These are phyloP conservation scores for Onychostruthus taczanowskii DNA, from an alignment of 2,113 vertebrate genomes.

Conservation along the genomic window DNA sequence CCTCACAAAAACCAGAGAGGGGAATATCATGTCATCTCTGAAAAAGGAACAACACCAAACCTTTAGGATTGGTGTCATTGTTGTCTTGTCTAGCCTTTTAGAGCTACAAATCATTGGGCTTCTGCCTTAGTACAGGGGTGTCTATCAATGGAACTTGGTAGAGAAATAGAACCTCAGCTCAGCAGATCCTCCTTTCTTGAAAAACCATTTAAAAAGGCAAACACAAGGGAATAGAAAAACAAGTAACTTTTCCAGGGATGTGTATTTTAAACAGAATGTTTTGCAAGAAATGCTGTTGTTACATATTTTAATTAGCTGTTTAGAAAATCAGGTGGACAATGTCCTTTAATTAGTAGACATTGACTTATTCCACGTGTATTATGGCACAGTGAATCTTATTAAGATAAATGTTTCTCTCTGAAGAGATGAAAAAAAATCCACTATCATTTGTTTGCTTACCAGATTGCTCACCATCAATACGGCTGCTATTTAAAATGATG, in stretches of 20 bases:
- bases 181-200: conserved; percentile 26
- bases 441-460: conserved; percentile 58
- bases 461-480: conserved; percentile 56
- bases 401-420: conserved; percentile 67
- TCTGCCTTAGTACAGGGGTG: not conserved
- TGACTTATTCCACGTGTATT: conserved; percentile 40
- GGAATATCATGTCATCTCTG: not conserved
- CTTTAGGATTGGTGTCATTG: not conserved
- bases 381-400: conserved; percentile 56
- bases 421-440: conserved; percentile 42
- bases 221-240: conserved; percentile 38
- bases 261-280: conserved; percentile 27
- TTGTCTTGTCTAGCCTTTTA: not conserved
- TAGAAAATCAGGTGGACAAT: conserved; percentile 48
- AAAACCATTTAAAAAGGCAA: conserved; percentile 40
- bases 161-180: conserved; percentile 23
- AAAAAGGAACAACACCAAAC: not conserved
- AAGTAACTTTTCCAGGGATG: conserved; percentile 18
- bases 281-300: conserved; percentile 28
- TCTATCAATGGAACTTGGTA: not conserved
- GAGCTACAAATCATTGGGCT: not conserved
- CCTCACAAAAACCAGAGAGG: not conserved
- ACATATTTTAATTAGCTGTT: conserved; percentile 60
- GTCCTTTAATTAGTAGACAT: conserved; percentile 67
- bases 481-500: conserved; percentile 56